phyloP scores from a whole-genome alignment of 2,888 invertebrate genomes.

The Amphipyra tragopoginis region DNA sequence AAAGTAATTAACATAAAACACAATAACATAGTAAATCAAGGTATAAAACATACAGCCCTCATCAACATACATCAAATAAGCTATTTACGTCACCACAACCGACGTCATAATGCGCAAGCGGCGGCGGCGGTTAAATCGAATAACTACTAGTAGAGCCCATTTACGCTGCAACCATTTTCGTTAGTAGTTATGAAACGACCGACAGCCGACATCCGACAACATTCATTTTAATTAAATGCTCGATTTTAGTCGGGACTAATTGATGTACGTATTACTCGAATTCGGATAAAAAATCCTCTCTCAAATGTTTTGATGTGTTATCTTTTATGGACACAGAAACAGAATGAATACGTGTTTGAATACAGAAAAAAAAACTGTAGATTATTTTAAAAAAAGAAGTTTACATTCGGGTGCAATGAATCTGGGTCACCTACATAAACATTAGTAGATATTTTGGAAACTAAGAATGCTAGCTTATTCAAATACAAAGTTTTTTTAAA shows the following conservation, averaged over 20 bases:
- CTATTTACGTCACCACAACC: neutral
- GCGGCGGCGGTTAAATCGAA: conserved; percentile 8
- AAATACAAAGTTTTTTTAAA: no score
- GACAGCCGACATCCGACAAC: conserved; percentile 17
- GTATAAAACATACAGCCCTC: neutral
- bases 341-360: no score
- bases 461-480: no score
- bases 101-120: conserved; percentile 25
- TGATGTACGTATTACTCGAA: conserved; percentile 17
- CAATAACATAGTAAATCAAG: no score
- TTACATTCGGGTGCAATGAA: no score
- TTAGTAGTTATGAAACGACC: conserved; percentile 17
- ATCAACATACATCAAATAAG: neutral
- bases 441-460: no score
- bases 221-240: conserved; percentile 49
- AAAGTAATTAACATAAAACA: no score
- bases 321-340: no score
- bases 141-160: conserved; percentile 22
- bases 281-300: conserved; percentile 1
- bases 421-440: no score
- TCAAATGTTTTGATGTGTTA: neutral
- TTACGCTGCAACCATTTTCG: conserved; percentile 13
- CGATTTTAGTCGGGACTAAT: conserved; percentile 37
- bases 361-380: no score
- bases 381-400: no score